A percentile compares a stretch with the other conserved stretches of the same genome.
Evolutionary conservation across 2,888 invertebrate species (phyloP).

Genomic region (Allolobophora icterica): DNA sequence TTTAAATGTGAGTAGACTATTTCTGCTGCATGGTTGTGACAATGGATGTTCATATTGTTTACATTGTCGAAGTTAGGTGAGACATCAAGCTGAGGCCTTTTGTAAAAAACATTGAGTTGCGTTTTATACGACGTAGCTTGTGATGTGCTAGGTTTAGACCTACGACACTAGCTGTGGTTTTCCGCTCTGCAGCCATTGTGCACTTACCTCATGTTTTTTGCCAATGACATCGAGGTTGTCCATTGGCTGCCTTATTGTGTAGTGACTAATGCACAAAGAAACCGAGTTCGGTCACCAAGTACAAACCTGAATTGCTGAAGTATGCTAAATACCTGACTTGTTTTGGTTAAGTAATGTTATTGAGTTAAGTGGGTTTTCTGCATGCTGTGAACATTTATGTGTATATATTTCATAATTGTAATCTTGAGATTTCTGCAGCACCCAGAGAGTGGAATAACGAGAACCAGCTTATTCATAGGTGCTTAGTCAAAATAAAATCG

Average conservation of each 20-base stretch:
- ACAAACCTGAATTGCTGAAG: neutral
- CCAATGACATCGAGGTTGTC: neutral
- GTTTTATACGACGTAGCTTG: neutral
- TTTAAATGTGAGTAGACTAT: neutral
- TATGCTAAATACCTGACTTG: neutral
- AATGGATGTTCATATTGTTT: neutral
- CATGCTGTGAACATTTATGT: neutral
- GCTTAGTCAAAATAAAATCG: too few species aligned
- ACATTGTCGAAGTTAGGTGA: neutral
- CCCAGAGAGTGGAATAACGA: too few species aligned
- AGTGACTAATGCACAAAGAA: neutral
- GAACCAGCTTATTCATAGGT: too few species aligned
- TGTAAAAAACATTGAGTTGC: neutral
- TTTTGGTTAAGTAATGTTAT: neutral
- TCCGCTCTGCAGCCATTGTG: neutral
- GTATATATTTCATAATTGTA: too few species aligned
- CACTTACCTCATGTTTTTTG: neutral
- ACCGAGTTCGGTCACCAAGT: neutral
- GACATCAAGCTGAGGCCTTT: conserved; percentile 17
- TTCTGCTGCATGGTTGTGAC: neutral
- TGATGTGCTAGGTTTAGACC: neutral
- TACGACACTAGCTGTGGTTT: neutral
- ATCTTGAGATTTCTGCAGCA: too few species aligned
- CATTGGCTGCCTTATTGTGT: neutral
- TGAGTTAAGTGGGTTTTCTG: neutral